Evolutionary conservation across 2,113 vertebrate species (phyloP), one percentile per base, ranked within the genome.

Genomic region (Henicopernis longicauda): DNA sequence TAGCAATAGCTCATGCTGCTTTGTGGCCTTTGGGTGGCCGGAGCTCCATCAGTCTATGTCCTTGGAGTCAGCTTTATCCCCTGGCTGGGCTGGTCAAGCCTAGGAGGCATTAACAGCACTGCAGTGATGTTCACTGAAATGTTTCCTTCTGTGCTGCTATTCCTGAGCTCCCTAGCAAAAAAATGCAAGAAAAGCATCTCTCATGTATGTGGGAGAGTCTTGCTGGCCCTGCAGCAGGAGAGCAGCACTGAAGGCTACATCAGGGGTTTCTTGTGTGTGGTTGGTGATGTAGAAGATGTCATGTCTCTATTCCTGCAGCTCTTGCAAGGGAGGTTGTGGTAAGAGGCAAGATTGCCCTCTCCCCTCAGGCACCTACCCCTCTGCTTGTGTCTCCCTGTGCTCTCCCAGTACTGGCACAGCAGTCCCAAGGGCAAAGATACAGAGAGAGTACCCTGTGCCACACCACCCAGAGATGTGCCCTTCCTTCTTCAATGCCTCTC

Each of bases 51-150:
- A n/a, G 10, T 45, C 66, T n/a, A 3, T 71, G 78, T 87, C 82
- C 78, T 91, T 85, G 70, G 70, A 91, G 50, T 93, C 95, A 95
- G 84, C 61, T 66, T 87, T 90, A 59, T 87, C 38, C 65, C 36
- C 52, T 94, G 70, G 42, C 87, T 77, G 49, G 54, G 44, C 80
- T 86, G 77, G 81, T 89, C 72, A 84, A 91, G 93, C 86, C 93
- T 34, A 31, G 55, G 63, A 89, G 96, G 93, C 93, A 86, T 78
- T 82, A 73, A 45, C 45, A 89, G 62, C 47, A 36, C 86, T 92
- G 82, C 66, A 92, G 57, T 72, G 71, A 52, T 86, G 49, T 65
- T 90, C 34, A 47, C 62, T 57, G 54, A 86, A 93, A 95, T 86
- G 38, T 83, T 95, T 86, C 50, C 29, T 83, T 90, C 94, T 88